A percentile compares a stretch with the other conserved stretches of the same genome.
These are phyloP conservation scores for Stenoptilia bipunctidactyla DNA, from an alignment of 2,888 invertebrate genomes.

Conservation along the genomic window DNA sequence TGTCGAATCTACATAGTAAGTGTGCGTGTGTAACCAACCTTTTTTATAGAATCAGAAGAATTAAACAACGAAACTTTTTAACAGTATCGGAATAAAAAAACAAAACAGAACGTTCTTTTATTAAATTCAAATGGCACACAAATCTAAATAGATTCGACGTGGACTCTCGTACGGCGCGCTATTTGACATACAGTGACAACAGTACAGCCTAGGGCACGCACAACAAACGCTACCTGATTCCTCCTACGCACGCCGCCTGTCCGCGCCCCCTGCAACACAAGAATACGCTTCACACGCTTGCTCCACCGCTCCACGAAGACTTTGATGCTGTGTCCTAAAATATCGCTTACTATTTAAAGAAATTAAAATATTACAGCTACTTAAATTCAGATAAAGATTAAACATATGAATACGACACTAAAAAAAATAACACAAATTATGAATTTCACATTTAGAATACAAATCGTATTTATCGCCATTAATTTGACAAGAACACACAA, in stretches of 20 bases:
- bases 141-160: constrained; percentile 43
- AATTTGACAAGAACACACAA: too few species aligned
- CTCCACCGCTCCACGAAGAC: constrained; percentile 31
- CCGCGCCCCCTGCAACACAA: constrained; percentile 68
- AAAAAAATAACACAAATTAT: too few species aligned
- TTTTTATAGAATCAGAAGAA: constrained; percentile 19
- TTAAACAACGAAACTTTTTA: constrained; percentile 14
- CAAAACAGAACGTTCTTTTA: not conserved
- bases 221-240: constrained; percentile 68
- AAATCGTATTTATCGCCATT: too few species aligned
- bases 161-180: constrained; percentile 60
- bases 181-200: constrained; percentile 67
- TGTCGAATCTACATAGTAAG: constrained; percentile 46
- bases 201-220: constrained; percentile 71
- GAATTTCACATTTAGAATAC: too few species aligned
- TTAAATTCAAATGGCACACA: constrained; percentile 18
- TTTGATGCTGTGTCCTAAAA: constrained; percentile 12
- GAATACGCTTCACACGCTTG: constrained; percentile 62
- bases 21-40: too few species aligned
- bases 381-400: too few species aligned
- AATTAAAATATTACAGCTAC: too few species aligned
- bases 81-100: constrained; percentile 16
- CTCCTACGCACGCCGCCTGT: constrained; percentile 61
- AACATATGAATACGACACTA: too few species aligned
- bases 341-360: too few species aligned